Base-by-base conservation (phyloP, 2,888 invertebrate species). In the Phalera bucephala region DNA sequence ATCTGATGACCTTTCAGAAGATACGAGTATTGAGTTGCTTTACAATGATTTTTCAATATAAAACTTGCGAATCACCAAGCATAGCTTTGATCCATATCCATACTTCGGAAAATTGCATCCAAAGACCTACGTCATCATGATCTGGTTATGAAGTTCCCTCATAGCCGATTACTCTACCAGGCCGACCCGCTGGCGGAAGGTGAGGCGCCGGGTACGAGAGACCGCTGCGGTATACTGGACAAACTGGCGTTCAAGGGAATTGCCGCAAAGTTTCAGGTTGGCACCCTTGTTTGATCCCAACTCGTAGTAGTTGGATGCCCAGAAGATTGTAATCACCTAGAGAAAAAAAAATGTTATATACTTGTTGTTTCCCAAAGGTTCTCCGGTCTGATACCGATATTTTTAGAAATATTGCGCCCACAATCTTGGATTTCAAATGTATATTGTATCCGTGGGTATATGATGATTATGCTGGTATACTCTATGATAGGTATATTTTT, bases 221-320 rank as follows among this genome's bases (percentile, higher is more conserved):
- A 94, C 93, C 0, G 94, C 94, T 1, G 95, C 93, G 12, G 94
- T 94, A 5, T 17, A 17, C 17, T 17, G 17, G 5, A 17, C 17
- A 5, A 17, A 17, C 17, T 17, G 96, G 0, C 96, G 94, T 61
- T 94, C 93, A 49, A 96, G 82, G 14, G 94, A 92, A 28, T 94
- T 93, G 6, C 94, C 93, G 38, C 94, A 92, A 21, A 97, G 88
- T 73, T 96, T 96, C 61, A 97, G 90, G 72, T 97, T 98, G 0
- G 98, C 98, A 0, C 98, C 98, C 64, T 96, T 95, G 78, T 97
- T 97, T 20, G 96, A 97, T 3, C 97, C 97, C 47, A 96, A 91
- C 70, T 97, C 97, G 83, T 98, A 98, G 80, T 98, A 98, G 83
- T 97, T 98, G n/a, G 98, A 98, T 1, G 98, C 98, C 1, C 97